phyloP scores from a whole-genome alignment of 37 sponge, comb jelly and placozoan genomes.

The Haliclona indistincta region DNA sequence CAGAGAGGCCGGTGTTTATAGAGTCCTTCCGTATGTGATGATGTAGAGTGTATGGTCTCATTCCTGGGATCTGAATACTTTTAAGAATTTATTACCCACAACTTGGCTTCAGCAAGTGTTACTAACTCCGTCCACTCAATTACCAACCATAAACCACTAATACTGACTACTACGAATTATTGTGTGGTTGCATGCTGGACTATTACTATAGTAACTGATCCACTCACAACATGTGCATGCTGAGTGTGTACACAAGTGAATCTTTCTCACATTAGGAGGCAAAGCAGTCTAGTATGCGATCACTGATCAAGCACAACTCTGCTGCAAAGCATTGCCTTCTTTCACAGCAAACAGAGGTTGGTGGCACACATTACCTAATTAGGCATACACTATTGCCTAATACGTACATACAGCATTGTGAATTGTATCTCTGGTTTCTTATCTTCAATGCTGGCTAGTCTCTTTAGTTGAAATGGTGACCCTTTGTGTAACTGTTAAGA shows the following conservation, averaged over 20 bases:
- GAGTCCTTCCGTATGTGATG: background rate
- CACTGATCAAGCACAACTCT: conserved; percentile 49
- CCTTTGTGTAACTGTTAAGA: no score
- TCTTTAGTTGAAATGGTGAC: no score
- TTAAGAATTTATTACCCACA: no score
- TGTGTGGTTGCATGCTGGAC: background rate
- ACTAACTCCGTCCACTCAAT: background rate
- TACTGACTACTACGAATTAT: background rate
- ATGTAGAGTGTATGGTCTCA: background rate
- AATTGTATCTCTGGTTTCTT: background rate
- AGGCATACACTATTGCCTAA: background rate
- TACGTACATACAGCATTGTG: background rate
- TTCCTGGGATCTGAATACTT: no score
- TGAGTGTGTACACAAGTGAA: no score
- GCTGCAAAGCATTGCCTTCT: conserved; percentile 28
- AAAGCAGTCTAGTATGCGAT: conserved; percentile 30
- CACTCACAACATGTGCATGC: background rate
- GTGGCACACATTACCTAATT: background rate
- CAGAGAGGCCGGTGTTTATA: no score
- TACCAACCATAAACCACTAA: background rate
- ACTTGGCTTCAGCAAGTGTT: background rate
- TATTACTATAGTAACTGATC: background rate
- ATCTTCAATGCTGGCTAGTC: no score
- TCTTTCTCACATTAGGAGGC: no score
- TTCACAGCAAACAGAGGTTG: conserved; percentile 45